phyloP scores from a whole-genome alignment of 2,888 invertebrate species.

The Orchesella flavescens region DNA sequence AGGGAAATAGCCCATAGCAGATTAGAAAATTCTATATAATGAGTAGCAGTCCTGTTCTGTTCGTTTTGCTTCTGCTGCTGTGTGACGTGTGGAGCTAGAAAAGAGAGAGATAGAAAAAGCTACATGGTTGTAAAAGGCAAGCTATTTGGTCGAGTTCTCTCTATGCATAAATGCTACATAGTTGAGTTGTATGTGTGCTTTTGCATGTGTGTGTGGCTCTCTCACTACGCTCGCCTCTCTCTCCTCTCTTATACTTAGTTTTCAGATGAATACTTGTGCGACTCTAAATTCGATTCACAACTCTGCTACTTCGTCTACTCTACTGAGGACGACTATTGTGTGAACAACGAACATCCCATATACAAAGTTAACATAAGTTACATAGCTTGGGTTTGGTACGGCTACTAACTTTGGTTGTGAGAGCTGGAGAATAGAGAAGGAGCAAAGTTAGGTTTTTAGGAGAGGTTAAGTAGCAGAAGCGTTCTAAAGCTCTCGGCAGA shows the following conservation, averaged over 20 bases:
- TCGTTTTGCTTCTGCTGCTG: neutral
- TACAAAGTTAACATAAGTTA: too few relatives aligned
- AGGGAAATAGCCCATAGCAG: constrained; percentile 14
- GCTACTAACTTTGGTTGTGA: too few relatives aligned
- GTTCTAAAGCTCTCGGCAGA: constrained; percentile 28
- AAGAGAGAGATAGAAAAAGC: neutral
- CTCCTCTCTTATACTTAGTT: too few relatives aligned
- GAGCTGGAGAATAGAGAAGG: neutral
- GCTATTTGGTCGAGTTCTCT: too few relatives aligned
- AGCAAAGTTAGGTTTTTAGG: constrained; percentile 6
- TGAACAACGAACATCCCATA: too few relatives aligned
- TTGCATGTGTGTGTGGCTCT: too few relatives aligned
- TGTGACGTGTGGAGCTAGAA: neutral
- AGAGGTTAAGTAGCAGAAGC: constrained; percentile 34
- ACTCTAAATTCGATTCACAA: too few relatives aligned
- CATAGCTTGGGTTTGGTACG: too few relatives aligned
- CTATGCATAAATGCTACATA: neutral
- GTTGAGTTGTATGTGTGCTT: neutral
- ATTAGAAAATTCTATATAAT: constrained; percentile 1
- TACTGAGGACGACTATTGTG: too few relatives aligned
- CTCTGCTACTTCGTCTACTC: too few relatives aligned
- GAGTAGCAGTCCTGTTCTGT: neutral
- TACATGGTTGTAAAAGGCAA: neutral
- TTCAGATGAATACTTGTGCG: too few relatives aligned
- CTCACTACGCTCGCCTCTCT: too few relatives aligned